phyloP scores from a whole-genome alignment of 2,888 invertebrate genomes.

The Margaritifera margaritifera region DNA sequence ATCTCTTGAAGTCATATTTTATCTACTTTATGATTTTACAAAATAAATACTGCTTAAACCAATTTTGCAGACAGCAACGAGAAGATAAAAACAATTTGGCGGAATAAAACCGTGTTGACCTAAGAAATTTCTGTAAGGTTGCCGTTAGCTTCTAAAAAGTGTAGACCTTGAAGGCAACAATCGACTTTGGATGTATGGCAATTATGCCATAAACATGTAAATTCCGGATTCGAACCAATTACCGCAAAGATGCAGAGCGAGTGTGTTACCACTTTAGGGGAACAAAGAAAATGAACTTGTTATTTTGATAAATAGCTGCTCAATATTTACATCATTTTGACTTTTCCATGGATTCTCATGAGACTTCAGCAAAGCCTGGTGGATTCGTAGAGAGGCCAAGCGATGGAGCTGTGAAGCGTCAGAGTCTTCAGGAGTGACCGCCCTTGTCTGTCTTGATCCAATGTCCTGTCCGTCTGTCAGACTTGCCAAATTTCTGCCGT shows the following conservation, averaged over 20 bases:
- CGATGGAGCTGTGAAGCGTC: constrained; percentile 36
- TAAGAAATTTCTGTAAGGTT: too few species aligned
- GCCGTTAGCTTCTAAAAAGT: background rate
- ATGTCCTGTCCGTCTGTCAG: constrained; percentile 8
- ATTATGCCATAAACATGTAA: constrained; percentile 17
- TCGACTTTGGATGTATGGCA: constrained; percentile 9
- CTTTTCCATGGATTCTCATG: constrained; percentile 49
- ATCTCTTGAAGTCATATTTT: too few species aligned
- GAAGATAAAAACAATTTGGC: too few species aligned
- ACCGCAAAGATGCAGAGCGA: too few species aligned
- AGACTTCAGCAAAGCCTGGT: constrained; percentile 47
- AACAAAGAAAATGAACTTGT: too few species aligned
- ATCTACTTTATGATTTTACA: too few species aligned
- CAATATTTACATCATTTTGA: constrained; percentile 32
- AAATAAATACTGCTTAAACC: too few species aligned
- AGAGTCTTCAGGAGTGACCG: constrained; percentile 19
- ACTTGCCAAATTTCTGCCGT: too few species aligned
- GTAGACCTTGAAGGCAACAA: constrained; percentile 6
- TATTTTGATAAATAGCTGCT: too few species aligned
- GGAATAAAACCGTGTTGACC: too few species aligned
- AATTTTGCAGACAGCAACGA: too few species aligned
- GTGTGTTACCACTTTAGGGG: too few species aligned
- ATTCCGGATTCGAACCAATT: background rate
- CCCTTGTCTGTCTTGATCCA: constrained; percentile 24
- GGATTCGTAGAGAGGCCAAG: constrained; percentile 42